A percentile compares a stretch with the other conserved stretches of the same genome.
Conservation (phyloP, 92 coral and sea anemone species). For the Porites lobata region DNA sequence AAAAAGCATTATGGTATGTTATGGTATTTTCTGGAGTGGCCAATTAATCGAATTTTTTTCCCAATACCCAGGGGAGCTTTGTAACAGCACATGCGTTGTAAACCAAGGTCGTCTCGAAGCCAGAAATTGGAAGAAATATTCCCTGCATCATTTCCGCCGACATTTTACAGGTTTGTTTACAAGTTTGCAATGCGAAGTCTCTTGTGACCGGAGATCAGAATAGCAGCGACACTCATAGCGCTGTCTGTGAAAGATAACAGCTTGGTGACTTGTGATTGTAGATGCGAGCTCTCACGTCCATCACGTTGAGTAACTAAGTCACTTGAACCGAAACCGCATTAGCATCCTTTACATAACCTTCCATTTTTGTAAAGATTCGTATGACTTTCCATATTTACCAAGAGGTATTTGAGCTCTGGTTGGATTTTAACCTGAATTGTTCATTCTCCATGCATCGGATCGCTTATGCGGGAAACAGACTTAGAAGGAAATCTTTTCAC, state of each 20-base stretch:
- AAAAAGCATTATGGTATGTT: too few relatives aligned
- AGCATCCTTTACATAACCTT: background rate
- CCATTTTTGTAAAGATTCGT: slow-evolving; percentile 18
- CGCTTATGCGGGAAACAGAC: slow-evolving; percentile 60
- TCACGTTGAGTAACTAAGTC: background rate
- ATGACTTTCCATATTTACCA: slow-evolving; percentile 30
- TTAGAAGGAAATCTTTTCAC: slow-evolving; percentile 14
- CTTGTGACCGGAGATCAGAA: slow-evolving; percentile 7
- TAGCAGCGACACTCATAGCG: background rate
- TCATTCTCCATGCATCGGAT: slow-evolving; percentile 49
- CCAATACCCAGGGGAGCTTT: slow-evolving; percentile 42
- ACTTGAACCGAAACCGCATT: slow-evolving; percentile 10
- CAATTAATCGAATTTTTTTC: slow-evolving; percentile 19
- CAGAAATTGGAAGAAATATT: slow-evolving; percentile 19
- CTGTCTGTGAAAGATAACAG: background rate
- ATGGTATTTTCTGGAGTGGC: too few relatives aligned
- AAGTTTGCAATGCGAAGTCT: slow-evolving; percentile 16
- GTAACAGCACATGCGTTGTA: slow-evolving; percentile 60
- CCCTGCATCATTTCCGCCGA: slow-evolving; percentile 29
- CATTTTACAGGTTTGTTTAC: slow-evolving; percentile 26
- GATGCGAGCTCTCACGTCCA: background rate
- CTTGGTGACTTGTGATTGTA: background rate
- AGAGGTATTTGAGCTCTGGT: slow-evolving; percentile 31
- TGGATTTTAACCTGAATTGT: slow-evolving; percentile 26
- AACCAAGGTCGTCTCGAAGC: background rate